Evolutionary conservation across 2,888 invertebrate species (phyloP), one percentile per base, ranked within the genome.

Genomic region (Thymelicus acteon): DNA sequence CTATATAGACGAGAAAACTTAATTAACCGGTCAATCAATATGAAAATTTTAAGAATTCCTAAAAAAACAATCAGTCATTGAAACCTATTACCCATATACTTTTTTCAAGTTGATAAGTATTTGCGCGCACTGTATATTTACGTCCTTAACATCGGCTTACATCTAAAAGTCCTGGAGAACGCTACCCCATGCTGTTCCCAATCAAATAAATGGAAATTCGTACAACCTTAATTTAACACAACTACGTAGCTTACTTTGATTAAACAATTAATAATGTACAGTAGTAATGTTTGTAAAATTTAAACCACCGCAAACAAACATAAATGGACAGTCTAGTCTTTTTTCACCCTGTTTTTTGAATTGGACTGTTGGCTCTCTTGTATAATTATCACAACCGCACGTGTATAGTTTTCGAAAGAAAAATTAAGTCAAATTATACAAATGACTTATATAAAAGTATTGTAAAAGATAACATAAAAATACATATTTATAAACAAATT

Each of bases 331-430:
- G 31, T 31, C 31, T 57, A 69, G 69, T 69, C 69, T 69, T 69
- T 69, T 69, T 58, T 69, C 44, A 69, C 69, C 69, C 69, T 69
- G 69, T 69, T 62, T 69, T 62, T 69, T 69, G 44, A 62, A 44
- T 61, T 54, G 62, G 68, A 44, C 61, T 54, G 13, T 44, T 37
- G 57, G 57, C 68, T 57, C 68, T 57, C 31, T 54, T 62, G 62
- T 62, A 68, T 62, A 44, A 54, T 24, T 31, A 40, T 54, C 49
- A 52, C 49, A 52, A 52, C 49, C 49, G 19, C 49, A 52, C 49
- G 19, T 24, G 31, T 12, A 12, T 57, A 24, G 31, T 57, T 10
- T 1, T 31, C 5, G 31, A 24, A 31, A 57, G 31, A 31, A 31
- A 31, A 31, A 31, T 12, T 12, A 6, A 0, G 7, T 31, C 15